Base-by-base conservation (phyloP, 2,113 vertebrate species). In the Crotalus horridus region DNA sequence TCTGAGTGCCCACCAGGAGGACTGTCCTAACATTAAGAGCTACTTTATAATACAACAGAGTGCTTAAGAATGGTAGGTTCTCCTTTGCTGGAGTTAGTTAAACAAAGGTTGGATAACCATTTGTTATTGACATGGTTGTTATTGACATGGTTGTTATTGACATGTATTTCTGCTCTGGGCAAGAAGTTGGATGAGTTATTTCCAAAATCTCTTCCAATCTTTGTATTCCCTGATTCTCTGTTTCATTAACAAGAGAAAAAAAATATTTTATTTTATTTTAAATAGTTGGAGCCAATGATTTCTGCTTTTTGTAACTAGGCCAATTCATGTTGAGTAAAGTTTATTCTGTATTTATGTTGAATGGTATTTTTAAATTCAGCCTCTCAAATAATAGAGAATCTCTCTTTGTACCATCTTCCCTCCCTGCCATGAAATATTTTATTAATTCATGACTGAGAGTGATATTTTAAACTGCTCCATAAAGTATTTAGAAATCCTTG, bases 301-400 rank as follows among this genome's bases (percentile, higher is more conserved):
- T 21, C 61, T 46, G 24, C 85, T 53, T 85, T 39, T 0, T 6
- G 6, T 6, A 1, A 90, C 58, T n/a, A 29, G 0, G 39, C 15
- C 64, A 89, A 54, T 81, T 96, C 94, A 69, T 58, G 23, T 90
- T 88, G 26, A 13, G 9, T 69, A 89, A 95, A 95, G 3, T 2
- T 93, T 90, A 95, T 91, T 92, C 93, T 93, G 96, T 94, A 93
- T 91, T 97, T 90, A 93, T 95, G 92, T 92, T 58, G 24, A 93
- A 85, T 39, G n/a, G 15, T 89, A 1, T 0, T 88, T 95, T 92
- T 94, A 85, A 26, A 10, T 88, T 90, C 81, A 69, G 95, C 8
- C 88, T 91, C 64, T 95, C 92, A 94, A 85, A 91, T 91, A 90
- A 58, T 93, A 95, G 74, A 61, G 48, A 90, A 86, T n/a, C 56